A percentile compares a stretch with the other conserved stretches of the same genome.
phyloP scores from a whole-genome alignment of 2,113 vertebrate genomes.

The Otis tarda region DNA sequence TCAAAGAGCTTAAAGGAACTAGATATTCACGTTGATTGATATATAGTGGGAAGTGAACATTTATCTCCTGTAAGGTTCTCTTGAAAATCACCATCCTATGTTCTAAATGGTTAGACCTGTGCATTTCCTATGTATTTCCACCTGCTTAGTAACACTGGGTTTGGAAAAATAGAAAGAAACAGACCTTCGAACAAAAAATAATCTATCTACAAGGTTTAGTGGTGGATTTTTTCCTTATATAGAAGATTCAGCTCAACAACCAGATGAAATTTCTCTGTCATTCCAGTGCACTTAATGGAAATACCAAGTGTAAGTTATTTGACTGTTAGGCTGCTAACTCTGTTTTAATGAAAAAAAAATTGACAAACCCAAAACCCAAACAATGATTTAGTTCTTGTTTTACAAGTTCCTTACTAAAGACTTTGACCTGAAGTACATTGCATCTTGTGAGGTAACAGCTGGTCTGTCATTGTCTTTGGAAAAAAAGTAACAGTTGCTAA shows the following conservation, averaged over 20 bases:
- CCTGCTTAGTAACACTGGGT: neutral
- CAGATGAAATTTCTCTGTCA: slow-evolving; percentile 33
- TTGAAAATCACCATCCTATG: neutral
- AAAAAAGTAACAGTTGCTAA: slow-evolving; percentile 75
- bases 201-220: neutral
- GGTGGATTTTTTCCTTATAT: neutral
- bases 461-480: slow-evolving; percentile 57
- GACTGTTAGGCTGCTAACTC: slow-evolving; percentile 13
- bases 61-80: neutral
- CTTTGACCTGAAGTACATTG: slow-evolving; percentile 22
- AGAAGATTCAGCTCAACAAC: neutral
- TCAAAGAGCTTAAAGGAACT: neutral
- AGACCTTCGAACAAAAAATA: neutral
- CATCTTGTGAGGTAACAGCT: slow-evolving; percentile 73
- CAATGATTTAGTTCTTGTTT: slow-evolving; percentile 48
- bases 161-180: neutral
- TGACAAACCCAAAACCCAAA: slow-evolving; percentile 38
- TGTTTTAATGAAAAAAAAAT: neutral
- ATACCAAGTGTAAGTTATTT: neutral
- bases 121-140: neutral
- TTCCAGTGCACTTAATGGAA: slow-evolving; percentile 19
- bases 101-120: neutral
- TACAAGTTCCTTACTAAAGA: slow-evolving; percentile 24
- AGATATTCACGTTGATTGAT: neutral
- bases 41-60: neutral